A percentile compares a stretch with the other conserved stretches of the same genome.
Evolutionary conservation across 53 echinoderm and acorn worm species (phyloP).

Genomic region (Holothuria scabra): DNA sequence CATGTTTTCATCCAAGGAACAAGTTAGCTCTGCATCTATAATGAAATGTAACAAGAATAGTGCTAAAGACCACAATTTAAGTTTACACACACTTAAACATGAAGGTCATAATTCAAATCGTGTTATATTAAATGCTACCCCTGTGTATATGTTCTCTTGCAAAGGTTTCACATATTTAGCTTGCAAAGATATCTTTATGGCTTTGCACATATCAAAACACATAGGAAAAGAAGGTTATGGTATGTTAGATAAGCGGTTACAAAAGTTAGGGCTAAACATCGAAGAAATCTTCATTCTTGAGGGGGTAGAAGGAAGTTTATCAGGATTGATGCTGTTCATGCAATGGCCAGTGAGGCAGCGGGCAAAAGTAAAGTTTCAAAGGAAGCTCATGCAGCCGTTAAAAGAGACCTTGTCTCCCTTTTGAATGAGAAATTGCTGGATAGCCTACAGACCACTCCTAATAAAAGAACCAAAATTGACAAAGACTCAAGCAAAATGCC

Average conservation of each 20-base stretch:
- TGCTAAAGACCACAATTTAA: too few species aligned
- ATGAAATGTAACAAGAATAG: too few species aligned
- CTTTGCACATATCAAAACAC: not conserved
- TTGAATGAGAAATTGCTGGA: not conserved
- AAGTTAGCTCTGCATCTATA: too few species aligned
- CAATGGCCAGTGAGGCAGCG: not conserved
- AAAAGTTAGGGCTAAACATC: not conserved
- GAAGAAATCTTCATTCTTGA: not conserved
- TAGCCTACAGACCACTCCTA: not conserved
- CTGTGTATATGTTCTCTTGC: too few species aligned
- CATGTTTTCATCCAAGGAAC: too few species aligned
- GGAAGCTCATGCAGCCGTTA: not conserved
- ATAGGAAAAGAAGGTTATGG: slow-evolving; percentile 8
- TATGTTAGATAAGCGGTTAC: not conserved
- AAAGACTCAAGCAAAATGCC: not conserved
- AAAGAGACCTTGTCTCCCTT: not conserved
- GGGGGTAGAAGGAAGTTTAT: not conserved
- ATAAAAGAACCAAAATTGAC: not conserved
- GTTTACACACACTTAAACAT: too few species aligned
- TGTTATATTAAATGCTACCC: too few species aligned
- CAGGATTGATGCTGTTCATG: not conserved
- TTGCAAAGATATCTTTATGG: slow-evolving; percentile 21
- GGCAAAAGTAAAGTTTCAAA: not conserved
- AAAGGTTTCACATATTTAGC: not conserved
- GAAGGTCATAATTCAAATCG: too few species aligned